Evolutionary conservation across 2,888 invertebrate species (phyloP).

Genomic region (Mythimna pallens): DNA sequence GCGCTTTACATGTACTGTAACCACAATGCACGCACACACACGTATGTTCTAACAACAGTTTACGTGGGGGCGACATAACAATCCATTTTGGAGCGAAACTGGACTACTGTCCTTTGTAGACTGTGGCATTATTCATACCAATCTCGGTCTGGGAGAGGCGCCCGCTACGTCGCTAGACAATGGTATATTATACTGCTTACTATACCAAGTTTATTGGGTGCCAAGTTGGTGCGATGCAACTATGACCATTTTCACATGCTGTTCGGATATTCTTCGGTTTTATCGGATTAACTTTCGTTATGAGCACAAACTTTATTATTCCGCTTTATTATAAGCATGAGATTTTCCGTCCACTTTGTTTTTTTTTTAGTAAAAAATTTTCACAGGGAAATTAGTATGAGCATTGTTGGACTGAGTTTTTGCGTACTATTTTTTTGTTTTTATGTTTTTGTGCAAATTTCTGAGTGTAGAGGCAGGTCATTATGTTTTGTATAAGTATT

Average conservation of each 20-base stretch:
- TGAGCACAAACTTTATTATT: slow-evolving; percentile 47
- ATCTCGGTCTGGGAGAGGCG: slow-evolving; percentile 56
- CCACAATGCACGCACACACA: slow-evolving; percentile 20
- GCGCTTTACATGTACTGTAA: slow-evolving; percentile 32
- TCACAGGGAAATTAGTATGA: slow-evolving; percentile 34
- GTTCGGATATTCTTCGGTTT: slow-evolving; percentile 41
- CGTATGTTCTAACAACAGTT: slow-evolving; percentile 41
- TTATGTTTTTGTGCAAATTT: not conserved
- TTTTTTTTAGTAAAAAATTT: slow-evolving; percentile 27
- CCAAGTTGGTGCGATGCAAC: slow-evolving; percentile 63
- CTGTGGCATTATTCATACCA: slow-evolving; percentile 64
- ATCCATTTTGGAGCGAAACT: slow-evolving; percentile 54
- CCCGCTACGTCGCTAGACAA: slow-evolving; percentile 52
- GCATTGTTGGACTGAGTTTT: slow-evolving; percentile 1
- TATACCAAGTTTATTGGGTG: slow-evolving; percentile 69
- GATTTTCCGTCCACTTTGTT: slow-evolving; percentile 43
- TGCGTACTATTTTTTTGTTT: slow-evolving; percentile 2
- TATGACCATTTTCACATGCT: slow-evolving; percentile 45
- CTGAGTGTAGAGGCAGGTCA: not conserved
- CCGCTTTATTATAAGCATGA: slow-evolving; percentile 15
- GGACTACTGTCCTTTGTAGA: slow-evolving; percentile 53
- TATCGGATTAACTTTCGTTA: slow-evolving; percentile 53
- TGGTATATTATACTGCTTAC: slow-evolving; percentile 58
- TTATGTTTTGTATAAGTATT: not conserved
- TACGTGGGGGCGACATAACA: slow-evolving; percentile 45